phyloP scores from a whole-genome alignment of 2,113 vertebrate species.

The Mesitornis unicolor region DNA sequence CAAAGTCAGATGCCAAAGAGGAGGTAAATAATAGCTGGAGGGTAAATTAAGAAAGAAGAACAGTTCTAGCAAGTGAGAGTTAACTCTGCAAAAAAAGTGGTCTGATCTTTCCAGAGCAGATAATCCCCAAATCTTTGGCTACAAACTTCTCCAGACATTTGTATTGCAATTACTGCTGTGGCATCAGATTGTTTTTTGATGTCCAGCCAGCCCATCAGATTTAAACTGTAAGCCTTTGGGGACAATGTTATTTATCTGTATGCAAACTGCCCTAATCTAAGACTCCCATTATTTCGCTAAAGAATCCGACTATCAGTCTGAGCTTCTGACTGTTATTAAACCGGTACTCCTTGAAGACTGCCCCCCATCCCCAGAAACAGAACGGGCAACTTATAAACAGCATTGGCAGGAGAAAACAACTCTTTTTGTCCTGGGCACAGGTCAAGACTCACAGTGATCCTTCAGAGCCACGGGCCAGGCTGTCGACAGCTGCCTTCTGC shows the following conservation, averaged over 20 bases:
- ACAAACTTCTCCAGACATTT: neutral
- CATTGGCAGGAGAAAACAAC: neutral
- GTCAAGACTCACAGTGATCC: neutral
- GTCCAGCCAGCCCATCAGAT: neutral
- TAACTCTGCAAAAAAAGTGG: neutral
- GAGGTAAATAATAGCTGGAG: neutral
- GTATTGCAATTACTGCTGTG: neutral
- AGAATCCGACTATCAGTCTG: neutral
- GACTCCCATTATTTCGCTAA: neutral
- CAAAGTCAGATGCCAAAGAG: neutral
- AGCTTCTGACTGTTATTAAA: neutral
- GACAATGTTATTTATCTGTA: neutral
- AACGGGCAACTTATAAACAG: neutral
- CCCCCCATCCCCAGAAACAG: neutral
- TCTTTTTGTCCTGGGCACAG: neutral
- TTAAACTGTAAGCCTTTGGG: neutral
- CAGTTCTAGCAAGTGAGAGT: neutral
- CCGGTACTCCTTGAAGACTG: neutral
- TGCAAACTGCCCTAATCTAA: neutral
- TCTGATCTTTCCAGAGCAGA: neutral
- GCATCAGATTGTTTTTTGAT: neutral
- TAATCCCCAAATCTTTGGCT: neutral
- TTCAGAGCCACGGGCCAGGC: neutral
- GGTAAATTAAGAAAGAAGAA: neutral
- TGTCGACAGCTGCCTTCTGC: neutral